A percentile compares a stretch with the other conserved stretches of the same genome.
These are phyloP conservation scores for Daktulosphaira vitifoliae DNA, from an alignment of 1,140 invertebrate species.

Conservation along the genomic window DNA sequence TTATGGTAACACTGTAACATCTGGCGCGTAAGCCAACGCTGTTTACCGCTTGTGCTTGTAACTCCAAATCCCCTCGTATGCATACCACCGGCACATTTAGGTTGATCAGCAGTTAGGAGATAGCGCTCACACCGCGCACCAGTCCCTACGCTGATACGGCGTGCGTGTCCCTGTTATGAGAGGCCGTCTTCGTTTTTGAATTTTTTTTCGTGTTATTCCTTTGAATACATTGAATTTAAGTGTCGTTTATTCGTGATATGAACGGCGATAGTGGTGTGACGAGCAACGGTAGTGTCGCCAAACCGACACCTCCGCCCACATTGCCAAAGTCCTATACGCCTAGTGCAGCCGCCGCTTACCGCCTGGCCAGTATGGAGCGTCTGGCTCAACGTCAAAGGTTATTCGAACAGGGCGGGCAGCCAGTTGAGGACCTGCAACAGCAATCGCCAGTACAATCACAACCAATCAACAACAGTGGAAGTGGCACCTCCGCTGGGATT, in stretches of 20 bases:
- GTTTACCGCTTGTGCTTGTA: background rate
- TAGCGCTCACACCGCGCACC: background rate
- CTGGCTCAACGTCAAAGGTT: conserved; percentile 62
- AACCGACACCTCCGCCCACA: conserved; percentile 55
- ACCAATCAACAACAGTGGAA: background rate
- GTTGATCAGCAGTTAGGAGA: conserved; percentile 2
- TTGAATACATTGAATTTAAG: background rate
- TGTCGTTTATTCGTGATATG: conserved; percentile 37
- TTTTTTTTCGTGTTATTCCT: background rate
- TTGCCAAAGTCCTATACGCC: conserved; percentile 55
- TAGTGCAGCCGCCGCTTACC: conserved; percentile 46
- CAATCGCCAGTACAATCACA: background rate
- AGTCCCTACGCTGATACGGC: background rate
- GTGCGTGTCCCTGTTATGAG: background rate
- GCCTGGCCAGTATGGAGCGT: conserved; percentile 49
- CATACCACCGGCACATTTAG: background rate
- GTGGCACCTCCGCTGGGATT: background rate
- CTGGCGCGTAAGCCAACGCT: conserved; percentile 4
- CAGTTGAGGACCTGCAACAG: background rate
- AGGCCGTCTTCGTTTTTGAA: background rate
- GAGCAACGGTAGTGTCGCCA: conserved; percentile 21
- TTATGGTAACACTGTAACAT: background rate
- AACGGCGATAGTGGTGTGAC: conserved; percentile 25
- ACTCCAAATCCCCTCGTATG: background rate
- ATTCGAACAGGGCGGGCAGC: conserved; percentile 43